Evolutionary conservation across 2,888 invertebrate genomes (phyloP).

Genomic region (Pseudococcus longispinus): DNA sequence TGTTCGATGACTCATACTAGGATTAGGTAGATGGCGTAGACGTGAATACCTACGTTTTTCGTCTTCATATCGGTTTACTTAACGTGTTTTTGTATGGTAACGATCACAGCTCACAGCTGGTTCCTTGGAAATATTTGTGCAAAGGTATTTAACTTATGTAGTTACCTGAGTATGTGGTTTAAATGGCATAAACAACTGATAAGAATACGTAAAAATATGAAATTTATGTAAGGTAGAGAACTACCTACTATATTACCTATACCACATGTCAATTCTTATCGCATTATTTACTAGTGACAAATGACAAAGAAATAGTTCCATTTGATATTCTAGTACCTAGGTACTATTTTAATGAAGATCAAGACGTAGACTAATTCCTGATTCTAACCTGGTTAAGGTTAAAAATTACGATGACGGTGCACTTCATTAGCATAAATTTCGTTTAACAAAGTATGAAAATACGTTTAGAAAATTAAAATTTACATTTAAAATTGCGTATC

Average conservation of each 20-base stretch:
- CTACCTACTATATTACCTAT: background rate
- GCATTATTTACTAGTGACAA: background rate
- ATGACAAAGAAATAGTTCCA: background rate
- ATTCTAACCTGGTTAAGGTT: background rate
- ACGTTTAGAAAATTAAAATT: too few relatives aligned
- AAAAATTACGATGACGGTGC: background rate
- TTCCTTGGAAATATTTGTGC: too few relatives aligned
- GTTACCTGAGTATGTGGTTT: background rate
- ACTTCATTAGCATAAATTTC: background rate
- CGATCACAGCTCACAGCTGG: too few relatives aligned
- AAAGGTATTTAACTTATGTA: too few relatives aligned
- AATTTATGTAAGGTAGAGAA: background rate
- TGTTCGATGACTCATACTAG: constrained; percentile 3
- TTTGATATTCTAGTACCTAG: background rate
- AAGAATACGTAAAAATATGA: background rate
- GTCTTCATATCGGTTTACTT: background rate
- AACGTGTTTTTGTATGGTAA: background rate
- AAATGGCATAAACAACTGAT: background rate
- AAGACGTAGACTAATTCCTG: background rate
- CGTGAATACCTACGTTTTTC: background rate
- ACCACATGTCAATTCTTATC: background rate
- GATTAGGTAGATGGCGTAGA: background rate
- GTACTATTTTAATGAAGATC: background rate
- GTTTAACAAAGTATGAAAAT: background rate
- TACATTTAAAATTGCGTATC: too few relatives aligned